Evolutionary conservation across 2,888 invertebrate species (phyloP).

Genomic region (Brassicogethes aeneus): DNA sequence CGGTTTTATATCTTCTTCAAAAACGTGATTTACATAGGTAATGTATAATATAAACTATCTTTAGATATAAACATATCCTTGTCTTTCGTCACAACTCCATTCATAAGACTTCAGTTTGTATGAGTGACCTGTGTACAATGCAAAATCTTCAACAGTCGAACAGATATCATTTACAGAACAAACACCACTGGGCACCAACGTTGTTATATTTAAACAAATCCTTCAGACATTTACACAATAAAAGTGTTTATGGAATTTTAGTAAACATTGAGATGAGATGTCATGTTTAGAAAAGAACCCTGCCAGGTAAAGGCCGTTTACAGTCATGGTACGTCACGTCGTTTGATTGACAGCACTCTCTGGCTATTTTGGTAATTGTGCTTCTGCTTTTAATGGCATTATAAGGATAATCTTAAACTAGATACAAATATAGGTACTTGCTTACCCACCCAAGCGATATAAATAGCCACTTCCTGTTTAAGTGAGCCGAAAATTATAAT

Average conservation of each 20-base stretch:
- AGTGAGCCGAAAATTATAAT: no score
- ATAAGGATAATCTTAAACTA: background rate
- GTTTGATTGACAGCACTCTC: background rate
- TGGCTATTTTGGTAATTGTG: background rate
- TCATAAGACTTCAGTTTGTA: no score
- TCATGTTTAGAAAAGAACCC: conserved; percentile 17
- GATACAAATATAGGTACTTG: no score
- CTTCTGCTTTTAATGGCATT: background rate
- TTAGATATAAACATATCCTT: no score
- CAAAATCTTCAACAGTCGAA: background rate
- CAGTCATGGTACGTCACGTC: background rate
- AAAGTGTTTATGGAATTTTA: conserved; percentile 13
- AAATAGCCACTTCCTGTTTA: no score
- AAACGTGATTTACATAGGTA: no score
- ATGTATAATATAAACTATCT: no score
- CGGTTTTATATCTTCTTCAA: no score
- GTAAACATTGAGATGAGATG: conserved; percentile 22
- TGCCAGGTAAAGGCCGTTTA: conserved; percentile 1
- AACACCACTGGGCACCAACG: background rate
- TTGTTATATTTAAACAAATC: background rate
- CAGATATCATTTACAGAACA: background rate
- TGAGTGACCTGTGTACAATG: no score
- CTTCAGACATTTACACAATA: background rate
- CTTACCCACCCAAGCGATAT: no score
- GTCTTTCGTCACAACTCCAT: no score